These are phyloP conservation scores for Acropora yongei DNA, from an alignment of 64 coral and sea anemone genomes.

Conservation along the genomic window DNA sequence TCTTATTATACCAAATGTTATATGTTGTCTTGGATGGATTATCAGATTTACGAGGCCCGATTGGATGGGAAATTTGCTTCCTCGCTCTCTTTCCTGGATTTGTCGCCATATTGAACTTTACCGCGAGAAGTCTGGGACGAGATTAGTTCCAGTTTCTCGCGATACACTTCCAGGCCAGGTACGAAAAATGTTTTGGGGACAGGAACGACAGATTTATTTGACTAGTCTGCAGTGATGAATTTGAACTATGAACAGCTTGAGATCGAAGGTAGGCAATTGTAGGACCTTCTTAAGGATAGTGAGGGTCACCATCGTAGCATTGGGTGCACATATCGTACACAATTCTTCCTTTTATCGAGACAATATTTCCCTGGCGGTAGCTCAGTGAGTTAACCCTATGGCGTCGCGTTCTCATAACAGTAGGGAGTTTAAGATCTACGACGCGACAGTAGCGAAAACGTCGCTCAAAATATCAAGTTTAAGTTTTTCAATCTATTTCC, in stretches of 20 bases:
- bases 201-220: background rate
- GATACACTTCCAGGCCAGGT: background rate
- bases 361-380: too few relatives aligned
- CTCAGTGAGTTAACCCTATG: too few relatives aligned
- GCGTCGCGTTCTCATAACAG: too few relatives aligned
- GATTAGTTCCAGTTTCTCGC: background rate
- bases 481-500: too few relatives aligned
- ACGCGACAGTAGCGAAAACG: too few relatives aligned
- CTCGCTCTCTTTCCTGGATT: constrained; percentile 56
- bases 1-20: constrained; percentile 97
- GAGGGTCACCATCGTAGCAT: too few relatives aligned
- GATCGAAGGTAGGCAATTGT: constrained; percentile 58
- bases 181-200: too few relatives aligned
- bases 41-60: constrained; percentile 72
- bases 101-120: background rate
- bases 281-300: background rate
- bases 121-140: constrained; percentile 1
- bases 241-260: constrained; percentile 58
- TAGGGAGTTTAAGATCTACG: too few relatives aligned
- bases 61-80: constrained; percentile 76
- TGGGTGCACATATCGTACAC: too few relatives aligned
- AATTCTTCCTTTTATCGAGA: too few relatives aligned
- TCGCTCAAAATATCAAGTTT: too few relatives aligned
- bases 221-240: background rate
- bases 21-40: constrained; percentile 53